Conservation (phyloP, 2,888 invertebrate species). For the Trissoscelio sp. region DNA sequence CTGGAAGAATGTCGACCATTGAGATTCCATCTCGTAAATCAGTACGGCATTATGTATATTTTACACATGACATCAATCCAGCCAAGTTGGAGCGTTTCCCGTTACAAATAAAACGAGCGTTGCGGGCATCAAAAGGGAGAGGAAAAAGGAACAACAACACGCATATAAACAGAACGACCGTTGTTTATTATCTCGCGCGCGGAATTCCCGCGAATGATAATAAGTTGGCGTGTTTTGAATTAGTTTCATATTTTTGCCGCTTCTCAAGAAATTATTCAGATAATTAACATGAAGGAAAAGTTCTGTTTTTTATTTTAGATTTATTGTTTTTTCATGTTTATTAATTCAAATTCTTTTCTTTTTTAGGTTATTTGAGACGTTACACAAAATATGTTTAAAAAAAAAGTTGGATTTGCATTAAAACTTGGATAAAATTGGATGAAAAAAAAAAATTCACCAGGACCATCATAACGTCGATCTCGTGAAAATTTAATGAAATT, state of each 20-base stretch:
- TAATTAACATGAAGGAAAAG: background rate
- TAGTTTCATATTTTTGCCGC: background rate
- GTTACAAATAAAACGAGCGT: conserved; percentile 23
- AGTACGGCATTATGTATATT: conserved; percentile 31
- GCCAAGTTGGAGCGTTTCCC: background rate
- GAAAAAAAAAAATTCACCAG: no score
- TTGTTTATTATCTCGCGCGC: conserved; percentile 8
- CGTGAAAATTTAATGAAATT: no score
- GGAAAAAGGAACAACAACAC: background rate
- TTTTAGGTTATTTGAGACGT: no score
- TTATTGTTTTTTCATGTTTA: no score
- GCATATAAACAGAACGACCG: background rate
- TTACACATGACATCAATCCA: conserved; percentile 30
- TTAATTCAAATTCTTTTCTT: no score
- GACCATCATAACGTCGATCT: no score
- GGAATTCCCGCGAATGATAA: background rate
- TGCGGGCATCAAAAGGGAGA: background rate
- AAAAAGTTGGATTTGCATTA: no score
- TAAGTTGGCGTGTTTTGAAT: background rate
- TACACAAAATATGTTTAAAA: no score
- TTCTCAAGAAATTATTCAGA: background rate
- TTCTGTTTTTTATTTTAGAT: no score
- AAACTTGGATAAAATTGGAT: no score
- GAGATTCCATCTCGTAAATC: conserved; percentile 37
- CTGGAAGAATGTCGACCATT: conserved; percentile 28